phyloP scores from a whole-genome alignment of 1,140 invertebrate genomes.

The Lepidurus couesii region DNA sequence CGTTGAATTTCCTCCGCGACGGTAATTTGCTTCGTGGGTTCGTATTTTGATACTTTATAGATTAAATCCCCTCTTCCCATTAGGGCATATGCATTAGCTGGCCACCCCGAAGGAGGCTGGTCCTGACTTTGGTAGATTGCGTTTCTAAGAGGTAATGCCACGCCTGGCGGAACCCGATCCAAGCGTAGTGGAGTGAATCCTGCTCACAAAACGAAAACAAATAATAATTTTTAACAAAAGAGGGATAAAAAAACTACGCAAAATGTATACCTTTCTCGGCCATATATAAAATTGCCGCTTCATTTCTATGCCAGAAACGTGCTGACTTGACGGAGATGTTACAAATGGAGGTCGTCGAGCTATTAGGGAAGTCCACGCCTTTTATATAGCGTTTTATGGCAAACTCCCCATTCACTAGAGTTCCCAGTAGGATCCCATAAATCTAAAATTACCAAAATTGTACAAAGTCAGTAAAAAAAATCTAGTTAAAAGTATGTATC shows the following conservation, averaged over 20 bases:
- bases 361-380: neutral
- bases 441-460: neutral
- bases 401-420: slow-evolving; percentile 34
- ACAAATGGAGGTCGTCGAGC: neutral
- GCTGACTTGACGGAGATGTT: neutral
- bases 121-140: slow-evolving; percentile 67
- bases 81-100: slow-evolving; percentile 64
- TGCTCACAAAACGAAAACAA: neutral
- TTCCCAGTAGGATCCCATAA: slow-evolving; percentile 26
- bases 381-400: slow-evolving; percentile 34
- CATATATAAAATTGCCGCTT: neutral
- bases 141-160: slow-evolving; percentile 67
- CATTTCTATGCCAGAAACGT: slow-evolving; percentile 36
- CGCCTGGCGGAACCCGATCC: slow-evolving; percentile 57
- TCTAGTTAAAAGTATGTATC: slow-evolving; percentile 45
- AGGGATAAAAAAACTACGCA: neutral
- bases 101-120: slow-evolving; percentile 70
- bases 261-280: neutral
- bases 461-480: slow-evolving; percentile 36
- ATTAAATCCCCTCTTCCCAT: slow-evolving; percentile 74
- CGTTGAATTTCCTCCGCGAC: slow-evolving; percentile 35
- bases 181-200: neutral
- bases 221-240: too few species aligned
- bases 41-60: slow-evolving; percentile 8
- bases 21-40: neutral